Evolutionary conservation across 2,797 vertebrate species (phyloP).

Genomic region (Calcarius lapponicus): DNA sequence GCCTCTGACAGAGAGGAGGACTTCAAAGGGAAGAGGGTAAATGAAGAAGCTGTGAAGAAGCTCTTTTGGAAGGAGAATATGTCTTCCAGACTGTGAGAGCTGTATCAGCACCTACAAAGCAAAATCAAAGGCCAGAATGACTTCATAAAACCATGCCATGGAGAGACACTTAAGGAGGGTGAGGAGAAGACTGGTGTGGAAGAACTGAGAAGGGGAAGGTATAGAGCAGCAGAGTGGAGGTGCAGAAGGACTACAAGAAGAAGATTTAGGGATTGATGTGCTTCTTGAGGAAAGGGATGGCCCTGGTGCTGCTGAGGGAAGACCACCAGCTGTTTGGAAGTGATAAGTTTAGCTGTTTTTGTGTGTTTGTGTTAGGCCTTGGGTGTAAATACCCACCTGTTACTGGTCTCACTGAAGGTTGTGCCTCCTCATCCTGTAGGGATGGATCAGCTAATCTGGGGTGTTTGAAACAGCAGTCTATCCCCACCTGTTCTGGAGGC

Average conservation of each 20-base stretch:
- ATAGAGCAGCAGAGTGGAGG: not conserved
- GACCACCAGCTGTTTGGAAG: not conserved
- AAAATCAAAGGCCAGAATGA: not conserved
- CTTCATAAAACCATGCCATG: not conserved
- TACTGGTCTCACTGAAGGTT: not conserved
- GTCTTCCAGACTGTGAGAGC: not conserved
- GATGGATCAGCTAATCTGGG: not conserved
- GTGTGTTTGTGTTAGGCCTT: not conserved
- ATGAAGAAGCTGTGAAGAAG: not conserved
- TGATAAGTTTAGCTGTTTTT: not conserved
- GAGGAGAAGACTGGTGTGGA: not conserved
- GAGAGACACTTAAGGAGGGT: fast-evolving
- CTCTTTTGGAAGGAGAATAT: not conserved
- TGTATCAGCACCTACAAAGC: fast-evolving
- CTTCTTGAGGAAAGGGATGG: not conserved
- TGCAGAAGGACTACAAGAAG: not conserved
- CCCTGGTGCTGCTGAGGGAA: not conserved
- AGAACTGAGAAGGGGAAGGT: not conserved
- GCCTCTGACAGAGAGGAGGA: not conserved
- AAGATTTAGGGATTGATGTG: not conserved
- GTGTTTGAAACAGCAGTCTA: not conserved
- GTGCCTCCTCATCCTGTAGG: not conserved
- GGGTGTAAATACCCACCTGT: not conserved
- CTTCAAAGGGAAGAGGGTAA: not conserved
- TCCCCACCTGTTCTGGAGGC: fast-evolving